Percentiles rank a stretch among this genome's conserved stretches.
Conservation (phyloP, 2,888 invertebrate species). For the Tenthredo livida region DNA sequence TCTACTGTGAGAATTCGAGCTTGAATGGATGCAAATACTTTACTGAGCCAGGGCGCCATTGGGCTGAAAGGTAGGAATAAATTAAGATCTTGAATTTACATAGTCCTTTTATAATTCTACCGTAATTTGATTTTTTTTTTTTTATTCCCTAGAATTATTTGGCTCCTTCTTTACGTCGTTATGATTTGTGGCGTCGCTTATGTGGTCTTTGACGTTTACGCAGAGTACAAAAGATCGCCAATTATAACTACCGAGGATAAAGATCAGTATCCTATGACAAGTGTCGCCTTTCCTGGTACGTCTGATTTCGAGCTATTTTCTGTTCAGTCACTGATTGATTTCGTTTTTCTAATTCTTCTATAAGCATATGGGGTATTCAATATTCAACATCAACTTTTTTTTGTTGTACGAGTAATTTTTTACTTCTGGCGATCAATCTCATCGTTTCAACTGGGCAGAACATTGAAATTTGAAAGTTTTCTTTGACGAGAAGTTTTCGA, state of each 20-base stretch:
- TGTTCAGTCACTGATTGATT: neutral
- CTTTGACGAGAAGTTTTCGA: no score
- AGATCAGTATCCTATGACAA: conserved; percentile 35
- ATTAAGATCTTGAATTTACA: neutral
- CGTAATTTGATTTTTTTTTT: neutral
- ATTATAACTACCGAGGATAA: conserved; percentile 51
- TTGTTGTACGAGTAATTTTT: no score
- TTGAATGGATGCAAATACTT: conserved; percentile 50
- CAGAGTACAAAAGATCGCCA: conserved; percentile 32
- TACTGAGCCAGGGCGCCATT: conserved; percentile 49
- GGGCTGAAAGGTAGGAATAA: conserved; percentile 47
- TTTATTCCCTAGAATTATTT: conserved; percentile 19
- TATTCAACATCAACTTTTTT: neutral
- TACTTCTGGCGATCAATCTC: no score
- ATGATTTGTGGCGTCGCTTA: conserved; percentile 43
- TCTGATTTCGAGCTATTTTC: neutral
- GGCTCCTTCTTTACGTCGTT: conserved; percentile 5
- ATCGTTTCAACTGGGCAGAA: no score
- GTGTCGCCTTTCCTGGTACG: conserved; percentile 49
- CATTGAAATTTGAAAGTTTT: no score
- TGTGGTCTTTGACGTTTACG: conserved; percentile 45
- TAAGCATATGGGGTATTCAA: neutral
- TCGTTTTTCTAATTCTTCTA: neutral
- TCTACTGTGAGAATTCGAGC: conserved; percentile 45
- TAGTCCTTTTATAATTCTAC: neutral